Evolutionary conservation across 2,797 vertebrate species (phyloP).

Genomic region (Periparus ater): DNA sequence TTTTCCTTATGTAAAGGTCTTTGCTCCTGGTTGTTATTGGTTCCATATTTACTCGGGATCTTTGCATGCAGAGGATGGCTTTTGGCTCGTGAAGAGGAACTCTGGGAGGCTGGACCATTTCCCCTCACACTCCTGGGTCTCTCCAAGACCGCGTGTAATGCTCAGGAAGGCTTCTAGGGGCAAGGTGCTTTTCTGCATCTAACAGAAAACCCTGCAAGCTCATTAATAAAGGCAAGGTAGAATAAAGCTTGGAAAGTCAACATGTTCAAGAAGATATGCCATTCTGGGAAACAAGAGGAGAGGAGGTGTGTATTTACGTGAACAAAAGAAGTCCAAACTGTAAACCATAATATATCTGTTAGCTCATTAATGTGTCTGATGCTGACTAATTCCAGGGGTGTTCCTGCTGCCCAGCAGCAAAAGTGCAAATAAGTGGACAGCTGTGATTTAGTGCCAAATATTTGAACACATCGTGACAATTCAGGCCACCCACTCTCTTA

Average conservation of each 20-base stretch:
- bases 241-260: not conserved
- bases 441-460: conserved; percentile 53
- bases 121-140: not conserved
- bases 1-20: not conserved
- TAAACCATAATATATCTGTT: conserved; percentile 8
- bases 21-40: not conserved
- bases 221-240: not conserved
- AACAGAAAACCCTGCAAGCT: not conserved
- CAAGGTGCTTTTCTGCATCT: not conserved
- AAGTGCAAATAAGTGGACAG: conserved; percentile 56
- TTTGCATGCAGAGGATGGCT: not conserved
- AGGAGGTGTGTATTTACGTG: not conserved
- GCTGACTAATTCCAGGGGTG: conserved; percentile 49
- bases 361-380: conserved; percentile 11
- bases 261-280: not conserved
- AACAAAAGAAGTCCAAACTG: conserved; percentile 20
- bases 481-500: conserved; percentile 48
- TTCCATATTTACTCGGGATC: conserved; percentile 23
- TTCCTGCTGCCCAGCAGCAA: conserved; percentile 40
- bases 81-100: not conserved
- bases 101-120: not conserved
- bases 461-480: conserved; percentile 39
- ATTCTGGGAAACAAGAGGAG: not conserved
- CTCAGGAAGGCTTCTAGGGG: not conserved
- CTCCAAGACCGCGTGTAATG: not conserved